Evolutionary conservation across 1,140 invertebrate species (phyloP).

Genomic region (Luehdorfia chinensis): DNA sequence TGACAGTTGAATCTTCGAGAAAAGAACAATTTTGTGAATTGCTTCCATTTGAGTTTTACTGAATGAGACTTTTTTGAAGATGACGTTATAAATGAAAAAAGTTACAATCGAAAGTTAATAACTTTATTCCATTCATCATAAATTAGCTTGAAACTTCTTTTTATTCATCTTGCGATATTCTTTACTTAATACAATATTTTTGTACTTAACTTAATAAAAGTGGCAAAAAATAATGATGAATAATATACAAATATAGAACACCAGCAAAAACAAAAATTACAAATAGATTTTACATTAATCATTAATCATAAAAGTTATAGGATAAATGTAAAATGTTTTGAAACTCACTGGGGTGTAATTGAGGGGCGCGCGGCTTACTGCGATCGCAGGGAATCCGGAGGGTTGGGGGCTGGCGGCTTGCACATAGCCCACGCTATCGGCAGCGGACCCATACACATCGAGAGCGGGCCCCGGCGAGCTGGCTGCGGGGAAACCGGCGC

Average conservation of each 20-base stretch:
- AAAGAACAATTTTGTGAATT: constrained; percentile 72
- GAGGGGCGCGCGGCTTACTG: constrained; percentile 91
- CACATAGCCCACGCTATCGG: constrained; percentile 92
- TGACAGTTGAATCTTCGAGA: constrained; percentile 69
- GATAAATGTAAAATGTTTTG: too few species aligned
- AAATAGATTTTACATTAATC: too few species aligned
- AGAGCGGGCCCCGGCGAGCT: constrained; percentile 92
- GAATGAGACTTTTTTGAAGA: constrained; percentile 69
- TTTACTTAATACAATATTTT: too few species aligned
- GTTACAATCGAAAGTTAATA: constrained; percentile 74
- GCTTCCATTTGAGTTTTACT: constrained; percentile 64
- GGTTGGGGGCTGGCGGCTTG: constrained; percentile 95
- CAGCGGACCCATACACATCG: constrained; percentile 92
- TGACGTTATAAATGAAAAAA: constrained; percentile 76
- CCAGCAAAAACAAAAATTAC: too few species aligned
- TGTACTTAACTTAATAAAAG: too few species aligned
- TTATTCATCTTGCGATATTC: constrained; percentile 30
- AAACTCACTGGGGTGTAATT: constrained; percentile 90
- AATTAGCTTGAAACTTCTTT: constrained; percentile 51
- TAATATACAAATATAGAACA: too few species aligned
- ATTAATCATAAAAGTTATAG: constrained; percentile 2
- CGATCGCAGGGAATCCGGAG: constrained; percentile 92
- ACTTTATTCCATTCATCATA: constrained; percentile 72
- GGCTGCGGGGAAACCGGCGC: constrained; percentile 90
- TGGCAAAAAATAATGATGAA: too few species aligned